Conservation (phyloP, 2,113 vertebrate genomes). For the Noctilio leporinus region DNA sequence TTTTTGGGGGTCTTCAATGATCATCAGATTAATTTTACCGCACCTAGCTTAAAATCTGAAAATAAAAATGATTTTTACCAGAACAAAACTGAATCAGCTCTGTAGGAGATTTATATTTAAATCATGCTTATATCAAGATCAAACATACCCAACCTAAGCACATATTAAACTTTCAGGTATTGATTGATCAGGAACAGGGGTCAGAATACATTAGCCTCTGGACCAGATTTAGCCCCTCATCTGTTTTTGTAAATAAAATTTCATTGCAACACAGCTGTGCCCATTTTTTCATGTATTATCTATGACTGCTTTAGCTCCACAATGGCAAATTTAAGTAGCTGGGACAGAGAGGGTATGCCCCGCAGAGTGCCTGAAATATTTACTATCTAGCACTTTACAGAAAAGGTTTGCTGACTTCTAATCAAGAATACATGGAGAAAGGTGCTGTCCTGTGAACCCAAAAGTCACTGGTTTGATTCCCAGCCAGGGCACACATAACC, state of each 20-base stretch:
- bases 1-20: background rate
- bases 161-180: background rate
- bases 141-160: background rate
- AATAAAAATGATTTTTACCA: conserved; percentile 1
- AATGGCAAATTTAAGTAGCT: background rate
- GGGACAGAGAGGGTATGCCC: background rate
- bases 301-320: background rate
- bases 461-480: too few relatives aligned
- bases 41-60: background rate
- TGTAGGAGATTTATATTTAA: background rate
- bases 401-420: background rate
- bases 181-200: background rate
- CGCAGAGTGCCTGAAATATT: background rate
- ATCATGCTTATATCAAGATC: background rate
- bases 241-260: background rate
- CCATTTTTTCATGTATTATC: background rate
- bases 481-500: too few relatives aligned
- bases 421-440: background rate
- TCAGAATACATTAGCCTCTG: background rate
- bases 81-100: background rate
- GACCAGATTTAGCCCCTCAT: background rate
- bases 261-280: background rate
- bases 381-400: background rate
- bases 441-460: too few relatives aligned
- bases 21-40: background rate